Evolutionary conservation across 2,113 vertebrate species (phyloP).

Genomic region (Capreolus pygargus): DNA sequence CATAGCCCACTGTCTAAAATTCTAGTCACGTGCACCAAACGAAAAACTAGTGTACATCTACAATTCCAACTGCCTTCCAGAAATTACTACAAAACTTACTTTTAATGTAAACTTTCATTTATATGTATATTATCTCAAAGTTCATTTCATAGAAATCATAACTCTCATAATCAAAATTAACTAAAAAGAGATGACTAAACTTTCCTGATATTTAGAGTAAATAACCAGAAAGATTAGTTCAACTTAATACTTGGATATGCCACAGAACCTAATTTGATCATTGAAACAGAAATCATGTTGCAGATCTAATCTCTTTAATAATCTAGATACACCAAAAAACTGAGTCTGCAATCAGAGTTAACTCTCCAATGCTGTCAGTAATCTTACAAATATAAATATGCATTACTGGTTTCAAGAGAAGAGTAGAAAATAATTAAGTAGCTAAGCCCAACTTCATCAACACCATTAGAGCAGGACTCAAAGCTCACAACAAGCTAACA

Average conservation of each 20-base stretch:
- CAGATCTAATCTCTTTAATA: constrained; percentile 6
- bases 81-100: not conserved
- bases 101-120: not conserved
- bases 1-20: not conserved
- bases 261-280: not conserved
- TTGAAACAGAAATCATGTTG: not conserved
- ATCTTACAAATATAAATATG: not conserved
- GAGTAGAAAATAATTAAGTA: not conserved
- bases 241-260: not conserved
- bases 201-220: not conserved
- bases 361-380: not conserved
- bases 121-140: not conserved
- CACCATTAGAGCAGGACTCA: not conserved
- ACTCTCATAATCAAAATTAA: not conserved
- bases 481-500: not conserved
- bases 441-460: not conserved
- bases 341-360: not conserved
- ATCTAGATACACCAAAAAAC: not conserved
- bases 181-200: not conserved
- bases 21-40: not conserved
- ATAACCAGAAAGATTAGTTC: not conserved
- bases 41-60: not conserved
- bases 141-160: not conserved
- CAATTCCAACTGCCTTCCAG: not conserved
- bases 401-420: not conserved